A percentile compares a stretch with the other conserved stretches of the same genome.
Conservation (phyloP, 1,140 invertebrate species). For the Drosophila carrolli region DNA sequence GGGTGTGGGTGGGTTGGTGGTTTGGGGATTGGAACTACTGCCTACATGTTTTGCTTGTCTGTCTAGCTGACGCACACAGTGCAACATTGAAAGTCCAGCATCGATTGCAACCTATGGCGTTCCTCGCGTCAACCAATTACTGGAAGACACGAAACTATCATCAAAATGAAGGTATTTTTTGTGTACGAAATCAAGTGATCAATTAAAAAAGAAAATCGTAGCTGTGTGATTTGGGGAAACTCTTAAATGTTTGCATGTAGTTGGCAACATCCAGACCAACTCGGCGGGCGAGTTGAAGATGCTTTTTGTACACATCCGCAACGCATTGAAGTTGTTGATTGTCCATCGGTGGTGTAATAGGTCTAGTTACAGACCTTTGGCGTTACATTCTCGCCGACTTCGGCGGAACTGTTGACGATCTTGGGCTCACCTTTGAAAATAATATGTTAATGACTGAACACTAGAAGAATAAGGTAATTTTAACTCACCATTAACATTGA, state of each 20-base stretch:
- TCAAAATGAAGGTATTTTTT: slow-evolving; percentile 40
- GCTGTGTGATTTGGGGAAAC: slow-evolving; percentile 25
- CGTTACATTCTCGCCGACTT: slow-evolving; percentile 69
- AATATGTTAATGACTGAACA: background rate
- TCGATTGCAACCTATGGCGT: slow-evolving; percentile 55
- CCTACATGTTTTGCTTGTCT: slow-evolving; percentile 38
- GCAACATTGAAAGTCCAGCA: slow-evolving; percentile 62
- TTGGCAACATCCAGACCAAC: slow-evolving; percentile 50
- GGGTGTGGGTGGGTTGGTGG: slow-evolving; percentile 18
- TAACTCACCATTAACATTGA: slow-evolving; percentile 74
- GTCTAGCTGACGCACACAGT: slow-evolving; percentile 57
- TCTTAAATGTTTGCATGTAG: slow-evolving; percentile 55
- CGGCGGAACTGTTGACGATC: slow-evolving; percentile 64
- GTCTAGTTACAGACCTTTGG: slow-evolving; percentile 78
- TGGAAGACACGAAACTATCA: slow-evolving; percentile 54
- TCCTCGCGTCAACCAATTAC: slow-evolving; percentile 42
- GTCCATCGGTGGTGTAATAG: slow-evolving; percentile 27
- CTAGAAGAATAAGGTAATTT: too few relatives aligned
- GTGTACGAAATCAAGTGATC: slow-evolving; percentile 40
- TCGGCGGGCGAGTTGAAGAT: slow-evolving; percentile 48
- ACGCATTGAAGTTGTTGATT: slow-evolving; percentile 55
- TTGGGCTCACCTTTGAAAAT: slow-evolving; percentile 68
- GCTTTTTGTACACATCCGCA: slow-evolving; percentile 63
- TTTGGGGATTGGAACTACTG: slow-evolving; percentile 29
- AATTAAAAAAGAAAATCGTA: slow-evolving; percentile 36